Evolutionary conservation across 64 coral and sea anemone genomes (phyloP), one percentile per base, ranked within the genome.

Genomic region (Cladopsammia gracilis): DNA sequence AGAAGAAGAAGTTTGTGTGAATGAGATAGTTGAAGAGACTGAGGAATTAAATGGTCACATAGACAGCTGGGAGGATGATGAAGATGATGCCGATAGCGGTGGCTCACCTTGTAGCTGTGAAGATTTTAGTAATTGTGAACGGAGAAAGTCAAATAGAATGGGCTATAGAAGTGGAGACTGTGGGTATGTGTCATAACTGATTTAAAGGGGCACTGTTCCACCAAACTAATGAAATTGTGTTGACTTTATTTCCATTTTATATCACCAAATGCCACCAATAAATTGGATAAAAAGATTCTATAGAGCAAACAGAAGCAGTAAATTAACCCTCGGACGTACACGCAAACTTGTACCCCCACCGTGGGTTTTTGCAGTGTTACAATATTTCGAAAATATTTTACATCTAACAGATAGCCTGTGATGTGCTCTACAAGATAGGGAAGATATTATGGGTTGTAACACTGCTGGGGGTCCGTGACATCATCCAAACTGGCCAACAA

Each of bases 11-110:
- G 56, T 75, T n/a, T 83, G 71, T 58, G 74, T 57, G 44, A 93
- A 91, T 88, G 90, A 90, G 4, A 91, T 48, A 58, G 89, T 89
- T 10, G 97, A 98, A 47, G 86, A 91, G 58, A 91, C 87, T 18
- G 76, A 83, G 15, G 89, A 87, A 4, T 75, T 67, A 11, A 73
- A 89, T 77, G 95, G 86, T 5, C 90, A 88, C 4, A 90, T 89
- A 23, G 93, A 84, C 15, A 97, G 96, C 68, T 94, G 96, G 50
- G 96, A 94, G 57, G 95, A 97, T 71, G 71, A 89, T 20, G 91
- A 93, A 14, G 91, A 93, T 66, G 91, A 93, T 25, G 81, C 58
- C 0, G 82, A 93, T 66, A 97, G 92, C 71, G 88, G 62, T n/a
- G 43, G 64, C 0, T 86, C 91, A 15, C 91, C 91, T 4, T 93